Conservation (phyloP, 2,113 vertebrate species). For the Albula goreensis region DNA sequence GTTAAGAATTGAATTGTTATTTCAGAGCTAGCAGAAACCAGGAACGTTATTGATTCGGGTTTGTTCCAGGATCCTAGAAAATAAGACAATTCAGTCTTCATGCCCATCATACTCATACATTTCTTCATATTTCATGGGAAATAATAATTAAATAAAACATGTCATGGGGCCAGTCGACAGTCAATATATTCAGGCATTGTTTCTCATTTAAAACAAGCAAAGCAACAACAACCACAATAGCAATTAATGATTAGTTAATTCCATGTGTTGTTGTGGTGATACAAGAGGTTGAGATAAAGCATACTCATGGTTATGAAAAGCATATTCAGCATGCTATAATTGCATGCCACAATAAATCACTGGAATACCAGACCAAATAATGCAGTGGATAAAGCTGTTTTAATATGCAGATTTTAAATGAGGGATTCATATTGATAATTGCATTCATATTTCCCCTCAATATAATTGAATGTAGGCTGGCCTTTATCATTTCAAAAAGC, state of each 20-base stretch:
- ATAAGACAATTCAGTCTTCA: neutral
- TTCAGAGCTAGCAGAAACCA: neutral
- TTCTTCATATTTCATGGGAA: neutral
- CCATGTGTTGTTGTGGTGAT: neutral
- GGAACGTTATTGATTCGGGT: neutral
- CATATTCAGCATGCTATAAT: neutral
- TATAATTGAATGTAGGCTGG: neutral
- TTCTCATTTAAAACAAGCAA: neutral
- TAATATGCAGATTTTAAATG: neutral
- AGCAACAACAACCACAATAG: slow-evolving; percentile 6
- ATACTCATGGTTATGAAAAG: neutral
- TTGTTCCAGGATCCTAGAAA: neutral
- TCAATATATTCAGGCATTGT: neutral
- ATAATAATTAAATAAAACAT: neutral
- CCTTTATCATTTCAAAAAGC: neutral
- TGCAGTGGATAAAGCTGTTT: neutral
- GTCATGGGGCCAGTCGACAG: neutral
- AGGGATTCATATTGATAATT: neutral
- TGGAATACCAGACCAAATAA: neutral
- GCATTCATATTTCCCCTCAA: neutral
- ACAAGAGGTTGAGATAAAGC: neutral
- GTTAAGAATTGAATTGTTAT: no score
- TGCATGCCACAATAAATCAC: neutral
- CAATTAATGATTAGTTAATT: neutral
- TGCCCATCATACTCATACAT: neutral